Conservation (phyloP, 2,888 invertebrate species). For the Drosophila histrio region DNA sequence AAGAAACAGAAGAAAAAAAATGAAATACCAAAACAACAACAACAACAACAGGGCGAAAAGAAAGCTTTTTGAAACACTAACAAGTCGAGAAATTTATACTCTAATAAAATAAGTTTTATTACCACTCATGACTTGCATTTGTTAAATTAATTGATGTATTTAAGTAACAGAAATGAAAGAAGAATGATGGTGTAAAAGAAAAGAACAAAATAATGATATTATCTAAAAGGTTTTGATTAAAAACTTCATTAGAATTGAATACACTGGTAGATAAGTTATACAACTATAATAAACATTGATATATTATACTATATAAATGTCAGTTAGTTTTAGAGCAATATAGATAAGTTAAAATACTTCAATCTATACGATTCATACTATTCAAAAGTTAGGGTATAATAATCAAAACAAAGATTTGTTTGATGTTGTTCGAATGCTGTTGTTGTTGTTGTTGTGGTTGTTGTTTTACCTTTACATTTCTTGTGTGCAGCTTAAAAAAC, state of each 20-base stretch:
- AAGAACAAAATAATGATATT: background rate
- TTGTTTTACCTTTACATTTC: conserved; percentile 57
- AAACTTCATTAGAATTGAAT: background rate
- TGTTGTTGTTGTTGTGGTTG: conserved; percentile 1
- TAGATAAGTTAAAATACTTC: background rate
- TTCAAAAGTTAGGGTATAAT: conserved; percentile 14
- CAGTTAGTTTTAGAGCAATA: too few species aligned
- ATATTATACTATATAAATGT: too few species aligned
- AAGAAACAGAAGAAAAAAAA: background rate
- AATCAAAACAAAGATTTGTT: conserved; percentile 31
- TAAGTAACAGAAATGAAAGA: background rate
- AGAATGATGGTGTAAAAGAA: background rate
- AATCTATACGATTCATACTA: background rate
- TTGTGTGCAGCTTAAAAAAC: conserved; percentile 61
- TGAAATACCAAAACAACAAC: conserved; percentile 9
- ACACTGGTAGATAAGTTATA: background rate
- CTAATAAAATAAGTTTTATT: conserved; percentile 10
- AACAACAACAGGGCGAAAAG: conserved; percentile 5
- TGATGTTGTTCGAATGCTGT: conserved; percentile 21
- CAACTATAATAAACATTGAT: background rate
- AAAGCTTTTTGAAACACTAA: conserved; percentile 4
- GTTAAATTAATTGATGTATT: conserved; percentile 17
- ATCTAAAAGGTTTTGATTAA: conserved; percentile 5
- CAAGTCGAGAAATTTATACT: conserved; percentile 15
- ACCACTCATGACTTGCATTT: conserved; percentile 9